These are phyloP conservation scores for Drosophila pseudoobscura DNA, from an alignment of 1,140 invertebrate genomes.

Conservation along the genomic window DNA sequence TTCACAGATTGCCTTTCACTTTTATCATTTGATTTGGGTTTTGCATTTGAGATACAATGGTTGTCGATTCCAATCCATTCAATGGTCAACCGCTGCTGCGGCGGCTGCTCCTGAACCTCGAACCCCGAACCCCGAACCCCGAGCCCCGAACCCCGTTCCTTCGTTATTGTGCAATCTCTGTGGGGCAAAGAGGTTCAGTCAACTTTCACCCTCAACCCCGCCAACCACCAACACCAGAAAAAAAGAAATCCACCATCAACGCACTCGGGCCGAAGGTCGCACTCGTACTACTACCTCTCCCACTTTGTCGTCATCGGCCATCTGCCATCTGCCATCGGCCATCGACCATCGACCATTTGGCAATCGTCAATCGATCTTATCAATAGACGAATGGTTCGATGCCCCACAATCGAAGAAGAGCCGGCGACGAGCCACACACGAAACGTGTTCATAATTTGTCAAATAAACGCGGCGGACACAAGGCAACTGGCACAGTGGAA, in stretches of 20 bases:
- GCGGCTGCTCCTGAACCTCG: background rate
- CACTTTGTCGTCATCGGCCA: too few relatives aligned
- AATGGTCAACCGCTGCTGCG: background rate
- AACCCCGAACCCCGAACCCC: background rate
- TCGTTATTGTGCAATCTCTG: slow-evolving; percentile 7
- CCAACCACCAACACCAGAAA: background rate
- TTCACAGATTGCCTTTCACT: slow-evolving; percentile 54
- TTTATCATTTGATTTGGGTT: slow-evolving; percentile 24
- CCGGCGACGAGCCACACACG: background rate
- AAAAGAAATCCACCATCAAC: background rate
- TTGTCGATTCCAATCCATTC: background rate
- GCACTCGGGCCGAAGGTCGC: slow-evolving; percentile 11
- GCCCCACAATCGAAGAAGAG: slow-evolving; percentile 19
- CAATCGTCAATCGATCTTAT: slow-evolving; percentile 21
- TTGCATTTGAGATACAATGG: slow-evolving; percentile 6
- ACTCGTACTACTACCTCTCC: slow-evolving; percentile 1
- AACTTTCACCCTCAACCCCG: slow-evolving; percentile 3
- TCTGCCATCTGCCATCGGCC: too few relatives aligned
- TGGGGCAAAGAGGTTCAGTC: slow-evolving; percentile 1
- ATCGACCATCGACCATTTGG: too few relatives aligned
- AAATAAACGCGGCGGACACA: slow-evolving; percentile 18
- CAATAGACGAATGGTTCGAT: slow-evolving; percentile 22
- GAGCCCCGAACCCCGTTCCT: slow-evolving; percentile 1
- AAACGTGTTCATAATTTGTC: slow-evolving; percentile 66
- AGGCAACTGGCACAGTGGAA: slow-evolving; percentile 12